Evolutionary conservation across 2,888 invertebrate genomes (phyloP).

Genomic region (Drosophila mercatorum): DNA sequence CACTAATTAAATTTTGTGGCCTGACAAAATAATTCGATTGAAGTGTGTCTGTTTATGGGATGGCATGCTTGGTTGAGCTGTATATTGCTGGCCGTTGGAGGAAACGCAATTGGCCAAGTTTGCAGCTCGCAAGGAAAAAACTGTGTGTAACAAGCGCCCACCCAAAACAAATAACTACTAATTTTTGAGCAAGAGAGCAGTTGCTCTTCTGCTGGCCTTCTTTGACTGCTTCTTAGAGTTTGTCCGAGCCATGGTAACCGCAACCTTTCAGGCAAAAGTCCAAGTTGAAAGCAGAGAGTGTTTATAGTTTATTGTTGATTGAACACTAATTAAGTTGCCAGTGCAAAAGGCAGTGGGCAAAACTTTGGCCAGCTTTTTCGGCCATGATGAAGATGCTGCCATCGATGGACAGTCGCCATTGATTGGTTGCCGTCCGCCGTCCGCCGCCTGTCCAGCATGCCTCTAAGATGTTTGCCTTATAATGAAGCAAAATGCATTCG

Average conservation of each 20-base stretch:
- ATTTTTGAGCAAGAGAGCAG: constrained; percentile 47
- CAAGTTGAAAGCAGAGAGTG: constrained; percentile 68
- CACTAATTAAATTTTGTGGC: constrained; percentile 66
- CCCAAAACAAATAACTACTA: constrained; percentile 77
- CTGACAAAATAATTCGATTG: constrained; percentile 65
- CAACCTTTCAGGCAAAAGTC: constrained; percentile 73
- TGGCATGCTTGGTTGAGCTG: constrained; percentile 7
- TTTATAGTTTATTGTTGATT: constrained; percentile 84
- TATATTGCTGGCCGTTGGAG: constrained; percentile 19
- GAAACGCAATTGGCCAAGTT: constrained; percentile 34
- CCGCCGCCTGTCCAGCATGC: constrained; percentile 20
- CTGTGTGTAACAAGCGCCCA: constrained; percentile 11
- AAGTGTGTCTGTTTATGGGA: constrained; percentile 44
- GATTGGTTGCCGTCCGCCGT: constrained; percentile 54
- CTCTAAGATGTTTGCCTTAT: constrained; percentile 67
- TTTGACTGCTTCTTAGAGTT: constrained; percentile 56
- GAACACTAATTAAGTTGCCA: constrained; percentile 84
- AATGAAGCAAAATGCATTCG: constrained; percentile 64
- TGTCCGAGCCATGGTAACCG: constrained; percentile 72
- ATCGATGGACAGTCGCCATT: constrained; percentile 66
- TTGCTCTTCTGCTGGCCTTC: constrained; percentile 29
- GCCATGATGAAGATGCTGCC: constrained; percentile 47
- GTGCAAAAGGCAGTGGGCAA: constrained; percentile 65
- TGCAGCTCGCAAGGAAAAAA: constrained; percentile 1
- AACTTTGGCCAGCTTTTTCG: constrained; percentile 55